These are phyloP conservation scores for Thereva nobilitata DNA, from an alignment of 2,888 invertebrate genomes.

Conservation along the genomic window DNA sequence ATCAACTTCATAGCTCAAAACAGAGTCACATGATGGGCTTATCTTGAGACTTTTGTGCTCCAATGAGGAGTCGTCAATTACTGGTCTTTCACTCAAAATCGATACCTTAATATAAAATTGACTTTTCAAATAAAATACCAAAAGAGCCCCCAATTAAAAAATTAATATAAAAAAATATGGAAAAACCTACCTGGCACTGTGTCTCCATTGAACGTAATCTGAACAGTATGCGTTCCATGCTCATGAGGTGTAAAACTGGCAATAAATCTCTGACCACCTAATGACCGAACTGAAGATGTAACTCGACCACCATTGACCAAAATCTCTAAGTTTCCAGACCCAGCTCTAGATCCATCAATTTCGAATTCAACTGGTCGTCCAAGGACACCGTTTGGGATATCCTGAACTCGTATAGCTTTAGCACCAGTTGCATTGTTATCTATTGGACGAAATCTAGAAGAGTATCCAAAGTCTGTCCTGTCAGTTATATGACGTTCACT, in stretches of 20 bases:
- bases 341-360: conserved; percentile 95
- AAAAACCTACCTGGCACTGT: conserved; percentile 80
- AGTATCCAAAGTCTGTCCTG: conserved; percentile 43
- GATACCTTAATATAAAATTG: no score
- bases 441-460: conserved; percentile 57
- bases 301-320: conserved; percentile 94
- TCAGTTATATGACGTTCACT: conserved; percentile 57
- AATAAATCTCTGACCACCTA: conserved; percentile 85
- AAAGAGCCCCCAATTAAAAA: no score
- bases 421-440: conserved; percentile 74
- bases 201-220: conserved; percentile 93
- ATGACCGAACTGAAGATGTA: conserved; percentile 88
- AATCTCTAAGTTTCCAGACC: conserved; percentile 94
- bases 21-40: no score
- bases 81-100: no score
- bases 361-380: conserved; percentile 95
- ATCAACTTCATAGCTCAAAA: no score
- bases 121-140: no score
- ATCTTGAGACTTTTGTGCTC: no score
- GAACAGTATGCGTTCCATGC: conserved; percentile 81
- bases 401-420: conserved; percentile 81
- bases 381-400: conserved; percentile 82
- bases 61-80: no score
- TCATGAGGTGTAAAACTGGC: conserved; percentile 94
- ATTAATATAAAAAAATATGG: not conserved